A percentile compares a stretch with the other conserved stretches of the same genome.
Conservation (phyloP, 53 echinoderm and acorn worm genomes). For the Hippasteria phrygiana region DNA sequence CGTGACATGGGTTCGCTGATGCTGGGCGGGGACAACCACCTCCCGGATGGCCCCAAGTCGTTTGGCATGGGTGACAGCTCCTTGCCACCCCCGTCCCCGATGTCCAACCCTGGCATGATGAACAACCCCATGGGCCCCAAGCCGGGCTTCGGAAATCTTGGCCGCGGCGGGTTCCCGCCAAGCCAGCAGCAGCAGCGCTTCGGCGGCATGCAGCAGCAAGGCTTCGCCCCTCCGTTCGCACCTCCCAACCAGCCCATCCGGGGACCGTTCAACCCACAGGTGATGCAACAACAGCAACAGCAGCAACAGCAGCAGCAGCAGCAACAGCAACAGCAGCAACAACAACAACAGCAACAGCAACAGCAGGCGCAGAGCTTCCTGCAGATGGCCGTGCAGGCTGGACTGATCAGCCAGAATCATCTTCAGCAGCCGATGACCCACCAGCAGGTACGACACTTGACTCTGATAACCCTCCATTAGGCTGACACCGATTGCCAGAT, state of each 20-base stretch:
- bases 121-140: slow-evolving; percentile 76
- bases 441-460: slow-evolving; percentile 64
- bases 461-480: too few species aligned
- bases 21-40: slow-evolving; percentile 65
- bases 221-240: slow-evolving; percentile 49
- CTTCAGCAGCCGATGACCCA: slow-evolving; percentile 85
- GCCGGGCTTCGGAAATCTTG: slow-evolving; percentile 79
- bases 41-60: slow-evolving; percentile 64
- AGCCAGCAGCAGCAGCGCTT: slow-evolving; percentile 84
- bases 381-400: slow-evolving; percentile 89
- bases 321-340: slow-evolving; percentile 83
- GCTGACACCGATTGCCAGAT: too few species aligned
- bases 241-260: slow-evolving; percentile 73
- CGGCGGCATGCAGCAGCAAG: slow-evolving; percentile 71
- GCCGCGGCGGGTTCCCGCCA: slow-evolving; percentile 53
- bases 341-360: slow-evolving; percentile 75
- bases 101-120: slow-evolving; percentile 66
- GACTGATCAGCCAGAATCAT: slow-evolving; percentile 85
- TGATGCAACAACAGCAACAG: slow-evolving; percentile 79
- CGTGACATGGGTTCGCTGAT: slow-evolving; percentile 75
- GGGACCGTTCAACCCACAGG: slow-evolving; percentile 75
- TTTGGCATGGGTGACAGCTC: slow-evolving; percentile 53
- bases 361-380: slow-evolving; percentile 77
- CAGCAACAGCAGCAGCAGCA: slow-evolving; percentile 81
- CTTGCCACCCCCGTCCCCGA: slow-evolving; percentile 48